These are phyloP conservation scores for Anguilla anguilla DNA, from an alignment of 2,797 vertebrate species.

Conservation along the genomic window DNA sequence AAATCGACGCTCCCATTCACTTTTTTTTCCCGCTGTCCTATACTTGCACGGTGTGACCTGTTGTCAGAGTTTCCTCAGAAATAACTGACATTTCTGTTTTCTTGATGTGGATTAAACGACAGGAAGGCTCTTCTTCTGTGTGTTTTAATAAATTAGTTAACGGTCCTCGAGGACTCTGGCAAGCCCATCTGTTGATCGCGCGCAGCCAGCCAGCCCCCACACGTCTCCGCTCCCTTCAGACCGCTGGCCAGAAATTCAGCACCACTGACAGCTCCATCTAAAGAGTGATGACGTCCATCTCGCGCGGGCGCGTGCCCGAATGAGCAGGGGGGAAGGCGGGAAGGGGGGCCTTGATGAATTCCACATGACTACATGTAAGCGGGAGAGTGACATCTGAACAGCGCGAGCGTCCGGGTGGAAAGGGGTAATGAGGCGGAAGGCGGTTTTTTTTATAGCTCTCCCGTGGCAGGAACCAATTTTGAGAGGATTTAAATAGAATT, in stretches of 20 bases:
- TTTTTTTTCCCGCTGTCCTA: background rate
- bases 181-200: slow-evolving; percentile 9
- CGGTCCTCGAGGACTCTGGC: background rate
- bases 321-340: slow-evolving; percentile 3
- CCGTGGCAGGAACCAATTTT: background rate
- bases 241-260: background rate
- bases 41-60: background rate
- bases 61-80: background rate
- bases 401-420: background rate
- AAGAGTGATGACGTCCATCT: slow-evolving; percentile 12
- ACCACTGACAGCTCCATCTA: slow-evolving; percentile 19
- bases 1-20: background rate
- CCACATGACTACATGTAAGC: background rate
- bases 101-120: background rate
- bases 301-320: background rate
- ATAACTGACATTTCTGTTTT: background rate
- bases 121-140: background rate
- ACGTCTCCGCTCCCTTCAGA: background rate
- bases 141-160: background rate
- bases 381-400: background rate
- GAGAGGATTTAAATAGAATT: background rate
- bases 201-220: background rate
- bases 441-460: background rate
- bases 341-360: background rate
- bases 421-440: background rate